phyloP scores from a whole-genome alignment of 2,113 vertebrate species.

The Apistogramma diplotaenia region DNA sequence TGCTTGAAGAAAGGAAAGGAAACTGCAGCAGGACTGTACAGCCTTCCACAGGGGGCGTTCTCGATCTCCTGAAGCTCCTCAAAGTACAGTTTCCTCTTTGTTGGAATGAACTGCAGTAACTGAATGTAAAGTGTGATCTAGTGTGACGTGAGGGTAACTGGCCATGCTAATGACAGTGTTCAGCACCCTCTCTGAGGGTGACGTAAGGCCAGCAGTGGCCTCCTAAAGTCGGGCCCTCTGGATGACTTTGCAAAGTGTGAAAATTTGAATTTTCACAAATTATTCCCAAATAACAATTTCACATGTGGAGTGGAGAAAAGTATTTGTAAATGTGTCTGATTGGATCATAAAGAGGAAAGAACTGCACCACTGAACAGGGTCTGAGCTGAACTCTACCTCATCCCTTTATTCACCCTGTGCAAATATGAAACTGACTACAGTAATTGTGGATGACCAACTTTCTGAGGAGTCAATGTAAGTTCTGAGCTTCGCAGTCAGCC shows the following conservation, averaged over 20 bases:
- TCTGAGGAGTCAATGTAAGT: neutral
- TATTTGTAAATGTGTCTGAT: too few species aligned
- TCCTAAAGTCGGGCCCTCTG: neutral
- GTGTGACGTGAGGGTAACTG: neutral
- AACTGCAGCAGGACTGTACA: neutral
- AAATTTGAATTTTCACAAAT: too few species aligned
- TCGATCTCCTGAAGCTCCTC: accelerated
- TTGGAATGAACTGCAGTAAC: neutral
- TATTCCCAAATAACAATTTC: too few species aligned
- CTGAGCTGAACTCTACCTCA: too few species aligned
- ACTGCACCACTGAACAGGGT: too few species aligned
- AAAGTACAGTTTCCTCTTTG: neutral
- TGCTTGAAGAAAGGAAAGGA: accelerated
- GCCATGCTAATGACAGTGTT: neutral
- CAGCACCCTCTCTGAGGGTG: too few species aligned
- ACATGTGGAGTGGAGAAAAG: neutral
- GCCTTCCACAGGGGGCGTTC: too few species aligned
- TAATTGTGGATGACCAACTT: neutral
- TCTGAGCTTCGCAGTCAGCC: neutral
- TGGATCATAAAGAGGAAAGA: neutral
- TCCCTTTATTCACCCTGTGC: neutral
- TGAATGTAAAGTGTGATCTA: neutral
- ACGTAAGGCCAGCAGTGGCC: too few species aligned
- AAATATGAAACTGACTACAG: neutral
- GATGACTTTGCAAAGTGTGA: neutral